A percentile compares a stretch with the other conserved stretches of the same genome.
phyloP scores from a whole-genome alignment of 2,888 invertebrate species.

The Melanotus villosus region DNA sequence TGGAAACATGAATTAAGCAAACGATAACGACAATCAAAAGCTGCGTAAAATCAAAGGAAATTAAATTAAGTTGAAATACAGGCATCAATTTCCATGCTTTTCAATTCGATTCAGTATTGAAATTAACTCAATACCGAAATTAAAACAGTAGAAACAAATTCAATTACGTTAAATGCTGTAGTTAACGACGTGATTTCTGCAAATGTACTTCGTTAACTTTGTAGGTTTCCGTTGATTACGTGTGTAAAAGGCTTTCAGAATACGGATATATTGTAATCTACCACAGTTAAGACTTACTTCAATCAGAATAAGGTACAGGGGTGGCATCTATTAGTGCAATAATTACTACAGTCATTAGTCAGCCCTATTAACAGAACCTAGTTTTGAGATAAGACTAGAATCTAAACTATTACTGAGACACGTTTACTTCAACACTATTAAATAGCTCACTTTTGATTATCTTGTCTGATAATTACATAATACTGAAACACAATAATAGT shows the following conservation, averaged over 20 bases:
- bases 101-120: conserved; percentile 43
- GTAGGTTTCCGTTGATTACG: conserved; percentile 52
- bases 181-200: conserved; percentile 52
- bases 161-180: conserved; percentile 55
- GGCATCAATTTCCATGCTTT: conserved; percentile 43
- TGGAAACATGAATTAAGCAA: conserved; percentile 44
- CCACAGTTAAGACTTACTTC: conserved; percentile 43
- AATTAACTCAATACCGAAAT: conserved; percentile 50
- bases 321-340: conserved; percentile 52
- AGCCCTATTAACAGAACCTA: conserved; percentile 49
- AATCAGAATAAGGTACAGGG: conserved; percentile 45
- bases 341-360: conserved; percentile 54
- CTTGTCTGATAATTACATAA: no score
- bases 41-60: conserved; percentile 45
- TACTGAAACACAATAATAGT: no score
- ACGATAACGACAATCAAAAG: conserved; percentile 47
- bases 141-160: conserved; percentile 58
- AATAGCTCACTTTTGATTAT: no score
- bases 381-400: conserved; percentile 38
- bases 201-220: conserved; percentile 50
- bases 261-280: conserved; percentile 47
- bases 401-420: not conserved
- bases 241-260: conserved; percentile 47
- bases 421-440: no score
- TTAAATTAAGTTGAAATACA: conserved; percentile 49